Percentiles rank a stretch among this genome's conserved stretches.
These are phyloP conservation scores for Intellagama lesueurii DNA, from an alignment of 2,797 vertebrate genomes.

Conservation along the genomic window DNA sequence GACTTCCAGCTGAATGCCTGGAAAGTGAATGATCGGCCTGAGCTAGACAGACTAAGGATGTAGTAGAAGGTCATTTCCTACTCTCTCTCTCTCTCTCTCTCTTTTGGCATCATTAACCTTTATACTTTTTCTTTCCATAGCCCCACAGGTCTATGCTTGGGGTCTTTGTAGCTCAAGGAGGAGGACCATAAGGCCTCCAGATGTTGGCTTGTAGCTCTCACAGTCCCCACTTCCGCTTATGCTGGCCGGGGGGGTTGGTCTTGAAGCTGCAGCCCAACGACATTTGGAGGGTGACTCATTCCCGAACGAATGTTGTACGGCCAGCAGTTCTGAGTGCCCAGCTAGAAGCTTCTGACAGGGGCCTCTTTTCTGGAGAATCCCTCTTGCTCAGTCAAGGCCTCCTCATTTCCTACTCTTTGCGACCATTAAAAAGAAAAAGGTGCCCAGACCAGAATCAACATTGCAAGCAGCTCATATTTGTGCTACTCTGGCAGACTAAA, in stretches of 20 bases:
- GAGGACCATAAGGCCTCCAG: background rate
- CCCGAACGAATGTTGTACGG: background rate
- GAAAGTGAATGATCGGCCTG: too few relatives aligned
- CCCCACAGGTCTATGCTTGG: too few relatives aligned
- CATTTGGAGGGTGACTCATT: too few relatives aligned
- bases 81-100: background rate
- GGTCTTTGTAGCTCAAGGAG: background rate
- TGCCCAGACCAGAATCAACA: constrained; percentile 13
- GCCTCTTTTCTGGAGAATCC: background rate
- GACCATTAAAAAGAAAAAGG: background rate
- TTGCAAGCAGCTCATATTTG: background rate
- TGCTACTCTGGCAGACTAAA: background rate
- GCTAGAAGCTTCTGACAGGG: background rate
- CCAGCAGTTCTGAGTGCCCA: background rate
- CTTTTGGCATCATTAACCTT: background rate
- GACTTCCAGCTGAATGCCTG: too few relatives aligned
- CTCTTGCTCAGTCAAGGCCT: background rate
- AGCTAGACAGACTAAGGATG: background rate
- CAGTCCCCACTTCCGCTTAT: background rate
- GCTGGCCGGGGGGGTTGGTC: background rate
- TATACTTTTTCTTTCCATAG: background rate
- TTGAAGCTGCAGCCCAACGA: background rate
- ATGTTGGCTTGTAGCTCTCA: background rate
- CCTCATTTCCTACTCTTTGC: background rate
- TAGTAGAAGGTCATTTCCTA: too few relatives aligned